Conservation (phyloP, 2,113 vertebrate species). For the Oophaga pumilio region DNA sequence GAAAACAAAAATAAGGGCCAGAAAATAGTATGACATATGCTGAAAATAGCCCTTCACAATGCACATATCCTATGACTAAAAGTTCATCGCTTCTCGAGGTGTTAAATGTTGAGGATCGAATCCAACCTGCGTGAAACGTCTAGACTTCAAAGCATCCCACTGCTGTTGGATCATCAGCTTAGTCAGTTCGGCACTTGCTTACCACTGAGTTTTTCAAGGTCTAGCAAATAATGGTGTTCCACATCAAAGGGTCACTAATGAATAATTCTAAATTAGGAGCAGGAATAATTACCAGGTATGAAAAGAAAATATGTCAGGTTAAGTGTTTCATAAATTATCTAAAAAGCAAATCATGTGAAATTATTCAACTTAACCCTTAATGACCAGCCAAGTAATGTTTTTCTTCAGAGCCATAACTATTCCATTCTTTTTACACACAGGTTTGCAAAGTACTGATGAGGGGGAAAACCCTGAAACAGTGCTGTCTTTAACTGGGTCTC, state of each 20-base stretch:
- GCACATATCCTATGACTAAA: neutral
- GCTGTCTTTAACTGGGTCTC: no score
- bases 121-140: conserved; percentile 10
- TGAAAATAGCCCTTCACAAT: neutral
- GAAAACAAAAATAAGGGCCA: neutral
- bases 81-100: neutral
- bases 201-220: conserved; percentile 1
- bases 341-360: neutral
- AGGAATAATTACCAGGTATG: neutral
- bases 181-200: neutral
- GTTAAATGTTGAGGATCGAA: neutral
- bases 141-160: conserved; percentile 12
- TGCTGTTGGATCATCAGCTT: conserved; percentile 11
- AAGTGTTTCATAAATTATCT: neutral
- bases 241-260: conserved; percentile 15
- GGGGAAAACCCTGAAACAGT: no score
- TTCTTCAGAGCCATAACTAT: no score
- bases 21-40: neutral
- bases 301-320: neutral
- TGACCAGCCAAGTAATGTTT: no score
- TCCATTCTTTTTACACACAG: no score
- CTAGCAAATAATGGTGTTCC: conserved; percentile 20
- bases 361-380: neutral
- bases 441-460: no score
- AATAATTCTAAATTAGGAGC: neutral